Conservation (phyloP, 2,888 invertebrate species). For the Sesamia inferens region DNA sequence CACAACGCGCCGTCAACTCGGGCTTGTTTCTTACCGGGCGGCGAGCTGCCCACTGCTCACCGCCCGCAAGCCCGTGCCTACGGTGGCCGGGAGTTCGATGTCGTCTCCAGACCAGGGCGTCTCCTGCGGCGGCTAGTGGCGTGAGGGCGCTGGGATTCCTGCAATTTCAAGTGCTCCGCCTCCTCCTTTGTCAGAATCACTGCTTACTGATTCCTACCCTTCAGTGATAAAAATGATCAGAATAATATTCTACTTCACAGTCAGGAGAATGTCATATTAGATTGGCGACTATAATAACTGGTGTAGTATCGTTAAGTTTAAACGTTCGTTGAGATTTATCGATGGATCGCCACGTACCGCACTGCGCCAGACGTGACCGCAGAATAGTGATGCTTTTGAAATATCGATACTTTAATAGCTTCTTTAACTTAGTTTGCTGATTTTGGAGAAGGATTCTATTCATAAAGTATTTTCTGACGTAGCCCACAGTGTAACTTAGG, state of each 20-base stretch:
- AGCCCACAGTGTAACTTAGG: not conserved
- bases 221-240: not conserved
- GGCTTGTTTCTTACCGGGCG: too few relatives aligned
- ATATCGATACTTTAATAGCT: conserved; percentile 35
- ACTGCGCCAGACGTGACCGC: conserved; percentile 72
- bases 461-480: conserved; percentile 18
- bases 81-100: too few relatives aligned
- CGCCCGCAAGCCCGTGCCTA: too few relatives aligned
- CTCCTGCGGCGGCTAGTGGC: too few relatives aligned
- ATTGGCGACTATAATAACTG: conserved; percentile 45
- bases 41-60: too few relatives aligned
- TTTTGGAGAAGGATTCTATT: conserved; percentile 9
- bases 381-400: conserved; percentile 50
- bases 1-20: too few relatives aligned
- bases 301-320: conserved; percentile 60
- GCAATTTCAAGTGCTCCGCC: too few relatives aligned
- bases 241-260: conserved; percentile 5
- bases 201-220: not conserved
- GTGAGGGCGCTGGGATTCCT: not conserved
- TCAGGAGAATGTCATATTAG: conserved; percentile 29
- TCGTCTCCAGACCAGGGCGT: too few relatives aligned
- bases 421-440: too few relatives aligned
- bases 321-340: conserved; percentile 72
- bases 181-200: too few relatives aligned
- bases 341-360: conserved; percentile 74